Base-by-base conservation (phyloP, 2,797 vertebrate genomes). In the Gephyroberyx darwinii region DNA sequence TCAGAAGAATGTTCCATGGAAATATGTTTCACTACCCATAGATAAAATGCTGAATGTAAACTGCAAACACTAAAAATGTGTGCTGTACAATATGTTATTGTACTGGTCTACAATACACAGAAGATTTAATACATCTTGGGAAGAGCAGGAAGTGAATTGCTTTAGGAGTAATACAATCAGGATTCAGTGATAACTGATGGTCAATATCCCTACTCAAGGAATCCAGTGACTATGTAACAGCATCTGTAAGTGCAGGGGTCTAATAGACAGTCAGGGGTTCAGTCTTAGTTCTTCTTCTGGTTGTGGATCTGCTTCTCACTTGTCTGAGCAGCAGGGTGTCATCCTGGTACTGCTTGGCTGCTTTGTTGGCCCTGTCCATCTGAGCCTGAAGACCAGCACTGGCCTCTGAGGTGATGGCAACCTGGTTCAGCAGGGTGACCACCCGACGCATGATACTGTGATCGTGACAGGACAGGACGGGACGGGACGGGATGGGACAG, bases 341-440 rank as follows among this genome's bases (percentile, higher is more conserved):
- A 1, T 96, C 93, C 91, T 96, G 92, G 71, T 95, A 94, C 82
- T 93, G 95, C 82, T 90, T 95, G 69, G 95, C 95, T 84, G 94
- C 90, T 83, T 94, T 91, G 61, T 91, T 95, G 51, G 93, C 91
- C 58, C 85, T 89, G 45, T 96, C 94, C 75, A 93, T 93, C 93
- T 98, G 95, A 0, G 19, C 75, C 91, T 95, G 94, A 88, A 98
- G 91, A 56, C 86, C 91, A 35, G 77, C 81, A 50, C 89, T 93
- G 83, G 88, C 89, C 76, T 92, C 84, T 58, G 92, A 71, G 51
- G 90, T 92, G 54, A 90, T 89, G 52, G 96, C 96, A 82, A 96
- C 50, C 81, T 96, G 93, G 90, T 94, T 96, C 52, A 98, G 94
- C 88, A 99, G 91, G 20, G 93, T 95, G 82, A 97, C 78, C 73